Percentiles rank a stretch among this genome's conserved stretches.
These are phyloP conservation scores for Marronus borbonicus DNA, from an alignment of 2,888 invertebrate species.

Conservation along the genomic window DNA sequence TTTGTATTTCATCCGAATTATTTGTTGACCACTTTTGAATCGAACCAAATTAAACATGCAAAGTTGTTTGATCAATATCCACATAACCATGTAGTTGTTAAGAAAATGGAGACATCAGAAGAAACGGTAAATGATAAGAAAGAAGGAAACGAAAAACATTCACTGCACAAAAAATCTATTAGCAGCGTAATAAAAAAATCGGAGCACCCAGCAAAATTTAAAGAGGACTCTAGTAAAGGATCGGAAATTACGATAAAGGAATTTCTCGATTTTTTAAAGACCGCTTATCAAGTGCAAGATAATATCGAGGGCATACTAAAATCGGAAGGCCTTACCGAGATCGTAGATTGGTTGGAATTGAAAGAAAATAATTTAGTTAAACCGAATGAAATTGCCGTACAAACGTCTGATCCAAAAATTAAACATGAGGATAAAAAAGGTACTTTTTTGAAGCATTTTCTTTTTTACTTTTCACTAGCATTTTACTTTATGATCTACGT, in stretches of 20 bases:
- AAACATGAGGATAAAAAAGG: slow-evolving; percentile 45
- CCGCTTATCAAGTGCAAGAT: slow-evolving; percentile 79
- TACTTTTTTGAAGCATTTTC: neutral
- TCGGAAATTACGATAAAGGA: slow-evolving; percentile 80
- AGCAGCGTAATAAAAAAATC: slow-evolving; percentile 18
- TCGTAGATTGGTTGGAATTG: slow-evolving; percentile 71
- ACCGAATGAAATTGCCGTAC: slow-evolving; percentile 60
- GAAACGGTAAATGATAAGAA: slow-evolving; percentile 24
- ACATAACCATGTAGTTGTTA: slow-evolving; percentile 34
- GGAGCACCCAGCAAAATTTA: slow-evolving; percentile 31
- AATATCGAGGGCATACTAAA: slow-evolving; percentile 69
- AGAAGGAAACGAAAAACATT: slow-evolving; percentile 25
- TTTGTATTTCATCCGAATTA: slow-evolving; percentile 19
- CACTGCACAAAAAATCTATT: neutral
- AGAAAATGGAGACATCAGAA: slow-evolving; percentile 33
- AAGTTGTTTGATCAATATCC: slow-evolving; percentile 39
- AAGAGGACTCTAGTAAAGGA: slow-evolving; percentile 58
- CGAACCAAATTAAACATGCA: slow-evolving; percentile 36
- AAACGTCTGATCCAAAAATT: slow-evolving; percentile 60
- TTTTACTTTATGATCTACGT: too few species aligned
- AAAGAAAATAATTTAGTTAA: slow-evolving; percentile 69
- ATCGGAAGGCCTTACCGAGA: slow-evolving; percentile 70
- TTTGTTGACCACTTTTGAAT: neutral
- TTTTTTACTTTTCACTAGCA: too few species aligned
- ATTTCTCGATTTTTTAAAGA: slow-evolving; percentile 82